Evolutionary conservation across 2,113 vertebrate genomes (phyloP), one percentile per base, ranked within the genome.

Genomic region (Solea solea): DNA sequence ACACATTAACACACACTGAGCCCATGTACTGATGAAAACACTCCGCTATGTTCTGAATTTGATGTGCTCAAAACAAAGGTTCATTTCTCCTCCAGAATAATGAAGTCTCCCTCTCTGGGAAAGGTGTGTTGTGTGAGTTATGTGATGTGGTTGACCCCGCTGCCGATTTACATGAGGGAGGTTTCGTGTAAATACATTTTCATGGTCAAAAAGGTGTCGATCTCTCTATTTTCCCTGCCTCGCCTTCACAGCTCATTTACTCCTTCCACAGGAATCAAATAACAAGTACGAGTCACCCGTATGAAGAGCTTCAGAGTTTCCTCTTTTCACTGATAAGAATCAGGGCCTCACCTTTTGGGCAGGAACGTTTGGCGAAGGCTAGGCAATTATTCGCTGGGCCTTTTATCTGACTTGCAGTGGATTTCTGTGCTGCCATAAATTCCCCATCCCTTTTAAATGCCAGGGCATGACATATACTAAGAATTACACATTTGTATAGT

Each of bases 221-320:
- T 79, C 78, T 65, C 51, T 72, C 68, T 82, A 56, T 85, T 83
- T 84, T 76, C 72, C 74, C 66, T 59, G 52, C 64, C 46, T 88
- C 85, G 74, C 83, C 87, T 91, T 90, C 87, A 88, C 84, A 84
- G 77, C 75, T 89, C 81, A 89, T 82, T 89, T 80, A 72, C 72
- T 81, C 45, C 64, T 77, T 81, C 69, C 54, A 41, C 50, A 34
- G 60, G 74, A 79, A 81, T 84, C 80, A 41, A 81, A 78, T 54
- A 69, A 57, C 74, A 70, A 70, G 64, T 9, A 49, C 62, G 64
- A 80, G 67, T 77, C 72, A 67, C 41, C 69, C 40, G 0, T 28
- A 72, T 76, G 52, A 69, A 78, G 56, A 44, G 60, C 51, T 16
- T 74, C 34, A 50, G 49, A 58, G 61, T 59, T 80, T 78, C 48